Evolutionary conservation across 1,140 invertebrate species (phyloP).

Genomic region (Mesaphorura yosii): DNA sequence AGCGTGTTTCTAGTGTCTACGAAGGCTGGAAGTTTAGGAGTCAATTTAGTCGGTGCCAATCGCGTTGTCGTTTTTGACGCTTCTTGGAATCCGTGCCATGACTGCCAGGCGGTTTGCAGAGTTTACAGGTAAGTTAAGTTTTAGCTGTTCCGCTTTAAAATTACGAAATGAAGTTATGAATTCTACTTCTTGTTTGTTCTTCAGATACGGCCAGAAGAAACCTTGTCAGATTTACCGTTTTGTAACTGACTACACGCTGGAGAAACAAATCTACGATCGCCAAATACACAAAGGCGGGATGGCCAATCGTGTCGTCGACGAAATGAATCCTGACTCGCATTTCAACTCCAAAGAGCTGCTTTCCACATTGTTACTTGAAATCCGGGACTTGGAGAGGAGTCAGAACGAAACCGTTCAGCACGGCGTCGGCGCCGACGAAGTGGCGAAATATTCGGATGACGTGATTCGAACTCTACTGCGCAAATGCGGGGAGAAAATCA

Average conservation of each 20-base stretch:
- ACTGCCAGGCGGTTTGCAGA: constrained; percentile 94
- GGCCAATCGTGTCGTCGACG: constrained; percentile 93
- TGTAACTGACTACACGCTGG: constrained; percentile 91
- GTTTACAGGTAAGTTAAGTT: constrained; percentile 60
- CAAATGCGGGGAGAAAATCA: constrained; percentile 55
- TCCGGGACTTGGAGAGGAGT: constrained; percentile 19
- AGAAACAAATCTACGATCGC: constrained; percentile 95
- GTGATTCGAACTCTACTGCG: constrained; percentile 64
- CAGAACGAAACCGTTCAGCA: constrained; percentile 8
- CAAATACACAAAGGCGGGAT: constrained; percentile 97
- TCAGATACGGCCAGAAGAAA: constrained; percentile 82
- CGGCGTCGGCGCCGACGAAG: too few species aligned
- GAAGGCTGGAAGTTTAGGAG: constrained; percentile 88
- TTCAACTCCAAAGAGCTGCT: constrained; percentile 89
- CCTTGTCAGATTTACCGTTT: constrained; percentile 90
- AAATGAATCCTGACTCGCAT: constrained; percentile 92
- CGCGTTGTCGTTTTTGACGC: constrained; percentile 95
- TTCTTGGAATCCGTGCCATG: constrained; percentile 99
- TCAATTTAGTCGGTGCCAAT: constrained; percentile 95
- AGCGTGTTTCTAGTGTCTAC: constrained; percentile 94
- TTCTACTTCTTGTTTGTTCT: constrained; percentile 12
- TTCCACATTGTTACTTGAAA: constrained; percentile 47
- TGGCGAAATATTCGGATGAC: constrained; percentile 57
- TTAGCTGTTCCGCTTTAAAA: not conserved
- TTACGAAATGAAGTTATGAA: not conserved